phyloP scores from a whole-genome alignment of 2,113 vertebrate genomes.

The Dipodomys stephensi region DNA sequence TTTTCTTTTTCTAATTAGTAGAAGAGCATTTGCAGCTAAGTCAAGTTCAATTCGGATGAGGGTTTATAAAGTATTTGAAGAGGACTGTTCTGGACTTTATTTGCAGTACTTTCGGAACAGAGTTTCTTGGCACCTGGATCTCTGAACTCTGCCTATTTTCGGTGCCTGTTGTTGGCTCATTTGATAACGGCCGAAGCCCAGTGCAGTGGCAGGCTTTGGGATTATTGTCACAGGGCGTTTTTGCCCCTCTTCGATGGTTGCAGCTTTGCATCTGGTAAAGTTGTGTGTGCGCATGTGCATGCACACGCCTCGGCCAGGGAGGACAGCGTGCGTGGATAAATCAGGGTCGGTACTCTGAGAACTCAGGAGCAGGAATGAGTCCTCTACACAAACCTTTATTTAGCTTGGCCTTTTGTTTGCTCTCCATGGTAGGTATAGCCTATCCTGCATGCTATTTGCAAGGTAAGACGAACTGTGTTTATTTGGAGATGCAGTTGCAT shows the following conservation, averaged over 20 bases:
- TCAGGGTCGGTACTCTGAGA: not conserved
- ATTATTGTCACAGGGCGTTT: fast-evolving
- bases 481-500: not conserved
- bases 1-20: not conserved
- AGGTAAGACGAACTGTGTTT: conserved; percentile 86
- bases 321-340: no score
- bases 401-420: not conserved
- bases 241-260: not conserved
- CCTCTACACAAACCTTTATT: not conserved
- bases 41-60: no score
- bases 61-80: not conserved
- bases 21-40: not conserved
- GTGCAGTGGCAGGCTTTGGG: not conserved
- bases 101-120: not conserved
- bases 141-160: not conserved
- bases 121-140: fast-evolving
- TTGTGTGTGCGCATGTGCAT: no score
- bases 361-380: not conserved
- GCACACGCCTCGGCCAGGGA: fast-evolving
- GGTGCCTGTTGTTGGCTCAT: not conserved
- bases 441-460: conserved; percentile 95
- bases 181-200: not conserved
- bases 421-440: conserved; percentile 92
- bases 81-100: not conserved
- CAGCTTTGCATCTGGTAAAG: fast-evolving